Evolutionary conservation across 2,113 vertebrate genomes (phyloP).

Genomic region (Herpetotheres cachinnans): DNA sequence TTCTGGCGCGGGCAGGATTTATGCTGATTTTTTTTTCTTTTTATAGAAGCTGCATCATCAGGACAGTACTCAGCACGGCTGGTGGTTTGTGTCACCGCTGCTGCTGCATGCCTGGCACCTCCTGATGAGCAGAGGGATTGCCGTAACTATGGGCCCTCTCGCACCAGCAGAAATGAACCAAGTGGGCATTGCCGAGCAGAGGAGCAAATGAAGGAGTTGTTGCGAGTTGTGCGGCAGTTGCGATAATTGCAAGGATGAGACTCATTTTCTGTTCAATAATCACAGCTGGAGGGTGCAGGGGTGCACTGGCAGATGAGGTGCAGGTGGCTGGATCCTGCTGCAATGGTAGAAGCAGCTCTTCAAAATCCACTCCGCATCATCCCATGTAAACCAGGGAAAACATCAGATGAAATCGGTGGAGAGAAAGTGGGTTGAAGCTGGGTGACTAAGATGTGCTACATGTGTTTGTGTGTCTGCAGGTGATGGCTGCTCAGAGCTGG

Average conservation of each 20-base stretch:
- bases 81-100: background rate
- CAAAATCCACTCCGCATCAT: background rate
- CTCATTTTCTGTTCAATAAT: background rate
- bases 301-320: accelerated
- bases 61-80: background rate
- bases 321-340: background rate
- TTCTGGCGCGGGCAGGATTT: background rate
- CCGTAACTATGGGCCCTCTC: background rate
- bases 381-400: background rate
- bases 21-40: background rate
- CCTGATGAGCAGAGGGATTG: background rate
- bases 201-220: accelerated
- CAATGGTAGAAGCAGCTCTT: background rate
- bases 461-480: background rate
- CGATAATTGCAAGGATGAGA: background rate
- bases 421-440: background rate
- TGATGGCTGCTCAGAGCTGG: background rate
- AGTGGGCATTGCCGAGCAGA: background rate
- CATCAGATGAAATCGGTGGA: background rate
- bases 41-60: constrained; percentile 9
- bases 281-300: background rate
- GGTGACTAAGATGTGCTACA: background rate
- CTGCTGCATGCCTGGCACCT: background rate
- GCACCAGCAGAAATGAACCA: background rate
- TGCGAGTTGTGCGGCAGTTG: accelerated